Evolutionary conservation across 2,888 invertebrate species (phyloP), one percentile per base, ranked within the genome.

Genomic region (Stenolophus ochropezus): DNA sequence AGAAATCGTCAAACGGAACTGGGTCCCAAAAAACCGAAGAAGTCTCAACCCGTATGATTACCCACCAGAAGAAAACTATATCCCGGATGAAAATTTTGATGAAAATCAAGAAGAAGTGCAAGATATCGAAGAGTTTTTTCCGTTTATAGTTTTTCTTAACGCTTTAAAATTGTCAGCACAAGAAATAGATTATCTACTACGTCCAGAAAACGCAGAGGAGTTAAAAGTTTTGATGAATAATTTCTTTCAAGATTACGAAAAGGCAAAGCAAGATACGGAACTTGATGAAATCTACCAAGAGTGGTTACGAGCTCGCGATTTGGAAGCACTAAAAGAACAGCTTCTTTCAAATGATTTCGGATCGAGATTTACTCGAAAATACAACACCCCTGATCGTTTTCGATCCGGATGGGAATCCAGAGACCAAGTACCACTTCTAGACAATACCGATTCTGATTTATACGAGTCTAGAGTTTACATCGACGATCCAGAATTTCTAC

Each of bases 391-490:
- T 0, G 89, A 90, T 77, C 85, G 87, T 14, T 90, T 91, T 84
- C 85, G 91, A 49, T 86, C 87, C 4, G 90, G 90, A 8, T 88
- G 88, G 86, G 90, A 90, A 83, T 86, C 88, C 0, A 86, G 86
- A 42, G 89, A 90, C 83, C 80, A 61, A 21, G 25, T 27, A 4
- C 49, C 82, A 4, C 82, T 85, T 42, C 85, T 33, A 51, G 84
- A 86, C 14, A 87, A 88, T 42, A 83, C 85, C 0, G 84, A 84
- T 20, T 51, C 86, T 86, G 79, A 86, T 87, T 83, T 91, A 53
- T 90, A 91, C 4, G 92, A 93, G 86, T 90, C 90, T 14, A 89
- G 92, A 78, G 91, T 92, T 84, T 92, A 93, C 85, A 89, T 90
- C 71, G 92, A 91, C 82, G 89, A 91, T 75, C 86, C 86, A 16